These are phyloP conservation scores for Acronicta alni DNA, from an alignment of 2,888 invertebrate genomes.

Conservation along the genomic window DNA sequence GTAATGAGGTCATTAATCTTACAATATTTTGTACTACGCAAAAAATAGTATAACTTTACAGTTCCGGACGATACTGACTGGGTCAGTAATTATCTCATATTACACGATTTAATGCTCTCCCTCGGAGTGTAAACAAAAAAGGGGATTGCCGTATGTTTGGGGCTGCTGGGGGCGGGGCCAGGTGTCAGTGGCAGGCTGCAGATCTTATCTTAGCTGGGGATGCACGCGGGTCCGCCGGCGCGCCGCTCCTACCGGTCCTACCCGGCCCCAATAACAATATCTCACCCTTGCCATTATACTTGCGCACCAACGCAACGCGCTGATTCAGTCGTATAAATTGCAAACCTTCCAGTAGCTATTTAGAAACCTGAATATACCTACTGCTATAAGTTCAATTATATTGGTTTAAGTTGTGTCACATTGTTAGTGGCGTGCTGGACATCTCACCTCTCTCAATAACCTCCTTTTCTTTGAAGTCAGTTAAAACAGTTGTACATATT, in stretches of 20 bases:
- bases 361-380: background rate
- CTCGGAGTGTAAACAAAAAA: slow-evolving; percentile 66
- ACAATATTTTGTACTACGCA: too few relatives aligned
- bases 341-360: background rate
- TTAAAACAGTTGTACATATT: slow-evolving; percentile 4
- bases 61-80: slow-evolving; percentile 11
- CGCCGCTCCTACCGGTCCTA: slow-evolving; percentile 28
- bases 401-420: too few relatives aligned
- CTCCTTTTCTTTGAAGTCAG: too few relatives aligned
- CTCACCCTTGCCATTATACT: slow-evolving; percentile 41
- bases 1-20: too few relatives aligned
- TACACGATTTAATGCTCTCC: slow-evolving; percentile 49
- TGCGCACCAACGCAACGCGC: slow-evolving; percentile 8
- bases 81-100: slow-evolving; percentile 42
- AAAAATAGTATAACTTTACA: background rate
- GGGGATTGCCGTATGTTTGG: slow-evolving; percentile 62
- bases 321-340: slow-evolving; percentile 15
- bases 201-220: slow-evolving; percentile 82
- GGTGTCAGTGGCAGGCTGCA: slow-evolving; percentile 83
- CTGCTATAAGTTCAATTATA: too few relatives aligned
- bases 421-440: too few relatives aligned
- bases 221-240: slow-evolving; percentile 57
- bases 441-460: too few relatives aligned
- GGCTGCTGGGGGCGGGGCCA: slow-evolving; percentile 82
- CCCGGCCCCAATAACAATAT: slow-evolving; percentile 37